Evolutionary conservation across 2,888 invertebrate species (phyloP).

Genomic region (Ceraclea dissimilis): DNA sequence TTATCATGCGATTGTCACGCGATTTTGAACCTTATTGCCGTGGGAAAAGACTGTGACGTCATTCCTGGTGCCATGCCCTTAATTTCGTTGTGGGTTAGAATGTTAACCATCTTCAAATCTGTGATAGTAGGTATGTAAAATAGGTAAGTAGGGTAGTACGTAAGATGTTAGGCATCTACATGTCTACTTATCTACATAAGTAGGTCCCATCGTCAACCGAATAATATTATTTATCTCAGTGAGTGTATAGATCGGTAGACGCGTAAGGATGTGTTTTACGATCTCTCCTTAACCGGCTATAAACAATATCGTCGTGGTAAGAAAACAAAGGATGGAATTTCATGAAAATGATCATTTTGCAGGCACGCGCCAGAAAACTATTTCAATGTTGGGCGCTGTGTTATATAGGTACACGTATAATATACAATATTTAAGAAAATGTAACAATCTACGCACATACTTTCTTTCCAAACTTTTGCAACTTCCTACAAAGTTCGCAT

Average conservation of each 20-base stretch:
- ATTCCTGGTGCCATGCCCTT: too few species aligned
- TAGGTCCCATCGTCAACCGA: too few species aligned
- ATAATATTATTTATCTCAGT: too few species aligned
- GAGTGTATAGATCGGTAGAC: neutral
- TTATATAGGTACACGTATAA: neutral
- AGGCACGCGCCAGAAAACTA: neutral
- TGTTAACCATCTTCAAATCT: too few species aligned
- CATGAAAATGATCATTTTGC: neutral
- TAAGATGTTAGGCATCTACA: too few species aligned
- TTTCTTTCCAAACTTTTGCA: neutral
- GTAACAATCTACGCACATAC: neutral
- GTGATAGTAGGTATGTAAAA: too few species aligned
- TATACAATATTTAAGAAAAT: neutral
- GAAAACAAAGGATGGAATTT: conserved; percentile 2
- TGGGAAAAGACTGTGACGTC: too few species aligned
- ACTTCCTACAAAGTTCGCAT: neutral
- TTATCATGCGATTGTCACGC: too few species aligned
- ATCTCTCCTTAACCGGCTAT: neutral
- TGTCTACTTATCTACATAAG: too few species aligned
- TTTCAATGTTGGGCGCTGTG: neutral
- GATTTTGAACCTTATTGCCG: too few species aligned
- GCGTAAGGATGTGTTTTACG: conserved; percentile 1
- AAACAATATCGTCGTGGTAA: neutral
- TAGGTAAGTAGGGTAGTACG: too few species aligned
- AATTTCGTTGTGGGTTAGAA: too few species aligned